Evolutionary conservation across 1,140 invertebrate genomes (phyloP), one percentile per base, ranked within the genome.

Genomic region (Papilio dardanus): DNA sequence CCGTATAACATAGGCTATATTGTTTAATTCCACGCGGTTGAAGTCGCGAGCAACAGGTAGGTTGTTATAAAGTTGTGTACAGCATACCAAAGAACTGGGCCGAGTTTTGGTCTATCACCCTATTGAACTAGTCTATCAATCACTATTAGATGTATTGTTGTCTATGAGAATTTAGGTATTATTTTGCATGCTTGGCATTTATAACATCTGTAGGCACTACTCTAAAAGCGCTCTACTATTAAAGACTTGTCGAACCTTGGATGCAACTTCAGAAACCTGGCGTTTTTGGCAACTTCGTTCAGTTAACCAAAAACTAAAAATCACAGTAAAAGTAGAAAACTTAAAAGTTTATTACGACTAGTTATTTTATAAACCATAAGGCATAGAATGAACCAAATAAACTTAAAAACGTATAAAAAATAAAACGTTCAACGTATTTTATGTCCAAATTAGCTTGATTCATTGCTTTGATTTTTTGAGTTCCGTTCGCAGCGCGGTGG

Each of bases 391-490:
- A 58, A 58, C 67, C n/a, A 40, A 35, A 19, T 21, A 21, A 24
- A 69, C 37, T 37, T 58, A 10, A 21, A 77, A 74, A 66, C 40
- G 50, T 67, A 16, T n/a, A 16, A 68, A 76, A 77, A 67, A 58
- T 40, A 73, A 76, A 54, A 62, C 19, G 30, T 71, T 75, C 74
- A 67, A 77, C 24, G 24, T 74, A 74, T 77, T 76, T 42, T 30
- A 71, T 74, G 54, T 50, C 65, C 71, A 77, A 46, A 74, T 62
- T 62, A 68, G 42, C 21, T 46, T 67, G 19, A 19, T 40, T 77
- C 67, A 24, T 75, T 40, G 77, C 77, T 74, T 46, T 78, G 74
- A 74, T 86, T 87, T 87, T 84, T 84, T 83, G 68, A 71, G 77
- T 85, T 87, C 82, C 81, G 79, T 78, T 80, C 62, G 67, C 76